Percentiles rank a stretch among this genome's conserved stretches.
Evolutionary conservation across 2,113 vertebrate species (phyloP).

Genomic region (Tichodroma muraria): DNA sequence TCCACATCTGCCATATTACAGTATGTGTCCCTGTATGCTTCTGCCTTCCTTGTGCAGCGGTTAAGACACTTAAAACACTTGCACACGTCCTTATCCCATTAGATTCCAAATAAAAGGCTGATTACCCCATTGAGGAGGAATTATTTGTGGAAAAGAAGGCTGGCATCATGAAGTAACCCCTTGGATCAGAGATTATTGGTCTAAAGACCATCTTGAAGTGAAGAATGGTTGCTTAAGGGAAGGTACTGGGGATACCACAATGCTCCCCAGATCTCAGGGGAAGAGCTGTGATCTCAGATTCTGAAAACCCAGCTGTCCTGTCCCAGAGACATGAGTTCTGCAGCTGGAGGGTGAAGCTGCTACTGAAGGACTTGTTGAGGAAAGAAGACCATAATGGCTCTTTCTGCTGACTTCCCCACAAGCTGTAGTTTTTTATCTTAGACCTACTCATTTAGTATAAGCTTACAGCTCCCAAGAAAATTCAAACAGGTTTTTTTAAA

Average conservation of each 20-base stretch:
- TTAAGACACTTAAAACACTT: background rate
- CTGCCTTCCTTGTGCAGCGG: background rate
- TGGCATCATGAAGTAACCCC: background rate
- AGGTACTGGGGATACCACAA: background rate
- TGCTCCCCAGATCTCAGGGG: background rate
- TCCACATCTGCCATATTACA: background rate
- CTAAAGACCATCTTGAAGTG: background rate
- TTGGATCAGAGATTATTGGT: background rate
- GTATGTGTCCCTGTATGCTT: accelerated
- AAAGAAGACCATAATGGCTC: background rate
- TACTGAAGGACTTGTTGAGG: background rate
- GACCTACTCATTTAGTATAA: background rate
- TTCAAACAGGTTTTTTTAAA: background rate
- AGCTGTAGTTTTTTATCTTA: background rate
- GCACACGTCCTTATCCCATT: background rate
- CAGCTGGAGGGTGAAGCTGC: background rate
- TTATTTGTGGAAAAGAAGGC: background rate
- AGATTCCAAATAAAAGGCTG: background rate
- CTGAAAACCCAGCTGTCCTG: background rate
- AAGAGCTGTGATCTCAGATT: background rate
- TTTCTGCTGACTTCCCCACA: background rate
- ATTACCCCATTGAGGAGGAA: background rate
- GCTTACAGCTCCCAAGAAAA: background rate
- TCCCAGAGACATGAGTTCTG: background rate
- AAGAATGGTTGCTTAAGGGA: background rate